Base-by-base conservation (phyloP, 2,888 invertebrate genomes). In the Habrosyne pyritoides region DNA sequence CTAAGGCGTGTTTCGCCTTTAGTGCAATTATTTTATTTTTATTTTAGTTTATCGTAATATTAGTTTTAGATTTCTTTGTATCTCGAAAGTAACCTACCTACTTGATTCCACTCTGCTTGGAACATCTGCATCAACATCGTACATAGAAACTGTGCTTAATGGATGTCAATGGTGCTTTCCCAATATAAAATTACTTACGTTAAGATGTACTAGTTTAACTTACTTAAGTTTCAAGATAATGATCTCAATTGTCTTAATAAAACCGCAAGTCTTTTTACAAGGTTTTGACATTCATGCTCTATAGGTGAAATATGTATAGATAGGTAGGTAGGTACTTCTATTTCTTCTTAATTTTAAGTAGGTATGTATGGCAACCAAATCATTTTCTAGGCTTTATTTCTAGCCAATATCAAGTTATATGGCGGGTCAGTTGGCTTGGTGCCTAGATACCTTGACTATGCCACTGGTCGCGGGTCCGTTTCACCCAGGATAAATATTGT, bases 181-280 rank as follows among this genome's bases (percentile, higher is more conserved):
- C 4, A 28, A 49, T 14, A 14, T 7, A 3, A 24, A 48, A 26
- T 48, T n/a, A 14, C 21, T 0, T 46, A 18, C 28, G 7, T 36
- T 14, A 14, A 33, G n/a, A 33, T 30, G 30, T 30, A 30, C 2
- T 28, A 28, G 10, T 36, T 14, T n/a, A n/a, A n/a, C n/a, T n/a
- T n/a, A n/a, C n/a, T 5, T 36, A 7, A 28, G 28, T 50, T 28
- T 18, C 30, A 28, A 21, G 21, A 50, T 28, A 12, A 30, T 50
- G 50, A 50, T 50, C 50, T 50, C 50, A 50, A 28, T 12, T 42
- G 42, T 42, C 42, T 18, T n/a, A n/a, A n/a, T n/a, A n/a, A n/a
- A 24, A 5, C 7, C 24, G 24, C 24, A 24, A 24, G 4, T 24
- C 24, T 24, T 5, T 24, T 2, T 33, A n/a, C n/a, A n/a, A n/a